Evolutionary conservation across 1,140 invertebrate species (phyloP).

Genomic region (Psix sp.): DNA sequence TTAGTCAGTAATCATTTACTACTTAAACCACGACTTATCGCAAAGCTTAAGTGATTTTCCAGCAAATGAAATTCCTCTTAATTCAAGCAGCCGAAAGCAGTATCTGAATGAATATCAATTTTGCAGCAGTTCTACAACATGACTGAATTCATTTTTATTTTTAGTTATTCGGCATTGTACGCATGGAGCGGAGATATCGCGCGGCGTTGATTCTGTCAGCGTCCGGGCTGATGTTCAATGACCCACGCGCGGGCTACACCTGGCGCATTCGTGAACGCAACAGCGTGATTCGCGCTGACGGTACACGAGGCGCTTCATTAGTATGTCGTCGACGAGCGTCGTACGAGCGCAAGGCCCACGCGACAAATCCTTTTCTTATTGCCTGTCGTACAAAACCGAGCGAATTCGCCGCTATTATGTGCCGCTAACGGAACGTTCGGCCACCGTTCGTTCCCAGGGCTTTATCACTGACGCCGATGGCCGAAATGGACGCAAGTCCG

Average conservation of each 20-base stretch:
- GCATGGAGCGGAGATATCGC: too few species aligned
- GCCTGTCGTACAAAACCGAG: constrained; percentile 15
- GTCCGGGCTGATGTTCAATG: constrained; percentile 30
- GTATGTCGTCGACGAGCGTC: constrained; percentile 42
- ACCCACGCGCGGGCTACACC: constrained; percentile 55
- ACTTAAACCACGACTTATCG: too few species aligned
- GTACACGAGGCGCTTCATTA: constrained; percentile 37
- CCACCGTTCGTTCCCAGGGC: constrained; percentile 13
- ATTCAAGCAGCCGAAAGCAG: too few species aligned
- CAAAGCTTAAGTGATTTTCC: too few species aligned
- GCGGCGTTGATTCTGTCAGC: constrained; percentile 12
- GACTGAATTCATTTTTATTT: too few species aligned
- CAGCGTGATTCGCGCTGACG: constrained; percentile 8
- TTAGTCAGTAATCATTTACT: too few species aligned
- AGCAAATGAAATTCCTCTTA: too few species aligned
- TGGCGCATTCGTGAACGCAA: constrained; percentile 48
- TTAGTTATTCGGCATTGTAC: too few species aligned
- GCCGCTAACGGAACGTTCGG: constrained; percentile 14
- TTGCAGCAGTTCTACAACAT: too few species aligned
- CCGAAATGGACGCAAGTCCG: constrained; percentile 23
- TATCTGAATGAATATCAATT: too few species aligned
- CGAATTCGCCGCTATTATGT: constrained; percentile 25
- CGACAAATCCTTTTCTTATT: constrained; percentile 55
- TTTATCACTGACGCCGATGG: constrained; percentile 24
- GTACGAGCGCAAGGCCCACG: constrained; percentile 47